phyloP scores from a whole-genome alignment of 2,797 vertebrate genomes.

The Fistularia tabacaria region DNA sequence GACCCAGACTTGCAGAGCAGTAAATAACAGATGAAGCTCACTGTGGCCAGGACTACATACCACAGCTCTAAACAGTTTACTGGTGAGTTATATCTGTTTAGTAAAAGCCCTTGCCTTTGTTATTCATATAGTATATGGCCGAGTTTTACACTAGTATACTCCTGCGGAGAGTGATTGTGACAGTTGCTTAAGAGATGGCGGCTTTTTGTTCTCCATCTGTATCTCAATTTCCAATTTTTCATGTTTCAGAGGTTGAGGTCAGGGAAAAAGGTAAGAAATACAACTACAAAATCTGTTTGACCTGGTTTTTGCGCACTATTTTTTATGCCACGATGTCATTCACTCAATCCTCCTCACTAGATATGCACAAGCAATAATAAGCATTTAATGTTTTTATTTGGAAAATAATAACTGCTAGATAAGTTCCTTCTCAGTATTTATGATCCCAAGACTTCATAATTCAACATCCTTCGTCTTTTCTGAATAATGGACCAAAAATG shows the following conservation, averaged over 20 bases:
- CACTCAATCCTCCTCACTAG: neutral
- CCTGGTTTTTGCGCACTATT: too few species aligned
- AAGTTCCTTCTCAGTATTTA: too few species aligned
- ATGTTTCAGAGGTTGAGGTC: conserved; percentile 17
- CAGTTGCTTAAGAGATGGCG: conserved; percentile 12
- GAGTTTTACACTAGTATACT: conserved; percentile 54
- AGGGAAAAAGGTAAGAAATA: too few species aligned
- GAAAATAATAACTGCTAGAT: neutral
- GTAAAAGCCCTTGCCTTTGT: conserved; percentile 70
- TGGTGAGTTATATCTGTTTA: conserved; percentile 72
- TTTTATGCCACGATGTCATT: too few species aligned
- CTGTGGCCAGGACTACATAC: conserved; percentile 68
- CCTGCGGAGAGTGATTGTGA: conserved; percentile 34
- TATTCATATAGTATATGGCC: conserved; percentile 57
- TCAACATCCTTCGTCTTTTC: too few species aligned
- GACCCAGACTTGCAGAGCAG: conserved; percentile 47
- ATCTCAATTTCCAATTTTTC: conserved; percentile 30
- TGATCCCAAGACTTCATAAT: too few species aligned
- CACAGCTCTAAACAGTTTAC: conserved; percentile 68
- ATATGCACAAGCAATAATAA: neutral
- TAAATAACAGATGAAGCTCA: conserved; percentile 72
- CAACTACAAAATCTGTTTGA: too few species aligned
- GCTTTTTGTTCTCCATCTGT: conserved; percentile 29
- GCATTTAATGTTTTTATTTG: neutral
- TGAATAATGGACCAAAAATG: too few species aligned